Conservation (phyloP, 2,888 invertebrate species). For the Hypselothyrea guttata region DNA sequence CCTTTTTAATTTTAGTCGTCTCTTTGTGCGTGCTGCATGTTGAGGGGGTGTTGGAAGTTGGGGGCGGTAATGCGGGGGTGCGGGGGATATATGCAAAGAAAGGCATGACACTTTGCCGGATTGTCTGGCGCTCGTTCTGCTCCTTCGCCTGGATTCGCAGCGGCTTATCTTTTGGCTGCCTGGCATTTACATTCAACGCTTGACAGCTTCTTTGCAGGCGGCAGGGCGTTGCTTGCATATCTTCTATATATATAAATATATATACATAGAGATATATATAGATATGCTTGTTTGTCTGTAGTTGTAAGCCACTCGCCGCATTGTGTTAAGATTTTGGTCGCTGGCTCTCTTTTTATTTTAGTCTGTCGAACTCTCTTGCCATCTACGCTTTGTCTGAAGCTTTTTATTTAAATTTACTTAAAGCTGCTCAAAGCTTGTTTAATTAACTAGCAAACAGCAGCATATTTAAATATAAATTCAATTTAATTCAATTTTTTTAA, state of each 20-base stretch:
- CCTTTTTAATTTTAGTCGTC: slow-evolving; percentile 58
- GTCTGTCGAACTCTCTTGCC: too few relatives aligned
- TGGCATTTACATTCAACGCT: slow-evolving; percentile 75
- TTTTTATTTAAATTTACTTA: slow-evolving; percentile 2
- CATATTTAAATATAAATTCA: too few relatives aligned
- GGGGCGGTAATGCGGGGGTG: not conserved
- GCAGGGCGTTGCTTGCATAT: not conserved
- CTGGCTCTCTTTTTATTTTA: not conserved
- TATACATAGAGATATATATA: too few relatives aligned
- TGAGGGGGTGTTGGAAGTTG: too few relatives aligned
- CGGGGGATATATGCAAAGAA: not conserved
- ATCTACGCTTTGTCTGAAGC: not conserved
- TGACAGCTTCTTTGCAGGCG: slow-evolving; percentile 66
- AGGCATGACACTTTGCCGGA: slow-evolving; percentile 49
- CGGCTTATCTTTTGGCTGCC: slow-evolving; percentile 71
- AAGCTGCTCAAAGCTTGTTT: slow-evolving; percentile 17
- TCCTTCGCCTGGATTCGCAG: slow-evolving; percentile 44
- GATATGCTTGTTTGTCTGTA: not conserved
- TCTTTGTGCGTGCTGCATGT: not conserved
- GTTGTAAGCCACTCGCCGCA: not conserved
- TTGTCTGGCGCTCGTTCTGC: slow-evolving; percentile 29
- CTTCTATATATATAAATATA: too few relatives aligned
- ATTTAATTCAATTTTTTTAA: too few relatives aligned
- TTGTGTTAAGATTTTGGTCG: not conserved
- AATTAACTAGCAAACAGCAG: slow-evolving; percentile 24